Evolutionary conservation across 2,113 vertebrate species (phyloP).

Genomic region (Holacanthus passer): DNA sequence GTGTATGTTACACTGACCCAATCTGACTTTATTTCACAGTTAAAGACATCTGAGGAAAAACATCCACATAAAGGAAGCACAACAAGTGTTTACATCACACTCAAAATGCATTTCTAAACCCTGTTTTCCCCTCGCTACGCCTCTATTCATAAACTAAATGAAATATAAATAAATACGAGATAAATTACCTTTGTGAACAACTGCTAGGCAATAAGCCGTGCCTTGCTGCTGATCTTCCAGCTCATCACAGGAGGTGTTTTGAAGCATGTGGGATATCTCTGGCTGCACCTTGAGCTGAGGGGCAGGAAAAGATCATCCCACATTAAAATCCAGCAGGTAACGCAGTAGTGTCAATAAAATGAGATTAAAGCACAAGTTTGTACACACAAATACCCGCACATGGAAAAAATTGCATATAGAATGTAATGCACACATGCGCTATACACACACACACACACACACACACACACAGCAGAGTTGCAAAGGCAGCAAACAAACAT

Average conservation of each 20-base stretch:
- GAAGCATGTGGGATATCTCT: slow-evolving; percentile 63
- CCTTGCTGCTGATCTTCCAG: slow-evolving; percentile 45
- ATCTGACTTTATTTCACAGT: too few species aligned
- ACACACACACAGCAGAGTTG: slow-evolving; percentile 16
- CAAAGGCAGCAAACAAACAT: slow-evolving; percentile 54
- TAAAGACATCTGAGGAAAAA: background rate
- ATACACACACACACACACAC: background rate
- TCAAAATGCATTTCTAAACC: slow-evolving; percentile 22
- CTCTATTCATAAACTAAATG: slow-evolving; percentile 24
- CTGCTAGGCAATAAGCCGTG: slow-evolving; percentile 31
- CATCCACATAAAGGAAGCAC: background rate
- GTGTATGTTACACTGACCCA: too few species aligned
- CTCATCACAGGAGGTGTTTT: slow-evolving; percentile 33
- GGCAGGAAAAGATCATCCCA: slow-evolving; percentile 70
- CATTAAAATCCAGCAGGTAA: slow-evolving; percentile 65
- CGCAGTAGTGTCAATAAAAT: slow-evolving; percentile 49
- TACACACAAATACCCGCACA: slow-evolving; percentile 24
- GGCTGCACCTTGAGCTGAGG: slow-evolving; percentile 73
- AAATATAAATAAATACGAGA: slow-evolving; percentile 42
- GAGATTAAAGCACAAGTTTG: slow-evolving; percentile 60
- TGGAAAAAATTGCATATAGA: background rate
- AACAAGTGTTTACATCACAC: slow-evolving; percentile 21
- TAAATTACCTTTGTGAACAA: slow-evolving; percentile 36
- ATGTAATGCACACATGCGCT: slow-evolving; percentile 15
- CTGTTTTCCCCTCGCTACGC: background rate